Conservation (phyloP, 2,113 vertebrate species). For the Syngnathus typhle region DNA sequence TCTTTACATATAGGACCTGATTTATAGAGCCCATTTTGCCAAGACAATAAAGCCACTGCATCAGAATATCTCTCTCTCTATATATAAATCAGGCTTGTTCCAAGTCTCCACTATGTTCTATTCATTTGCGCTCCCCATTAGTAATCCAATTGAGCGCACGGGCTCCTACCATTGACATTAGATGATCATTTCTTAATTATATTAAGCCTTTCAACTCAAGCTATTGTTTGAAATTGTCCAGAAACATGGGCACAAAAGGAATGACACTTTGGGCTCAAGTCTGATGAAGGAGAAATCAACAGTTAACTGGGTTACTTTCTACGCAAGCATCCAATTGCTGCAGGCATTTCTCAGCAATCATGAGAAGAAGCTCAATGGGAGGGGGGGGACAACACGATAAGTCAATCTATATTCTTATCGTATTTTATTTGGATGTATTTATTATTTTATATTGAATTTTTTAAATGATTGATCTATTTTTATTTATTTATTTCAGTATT, state of each 20-base stretch:
- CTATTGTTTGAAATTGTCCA: constrained; percentile 38
- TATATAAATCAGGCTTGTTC: constrained; percentile 54
- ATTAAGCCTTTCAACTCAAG: constrained; percentile 40
- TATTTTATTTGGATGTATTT: background rate
- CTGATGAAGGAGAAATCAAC: constrained; percentile 15
- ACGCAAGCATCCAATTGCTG: background rate
- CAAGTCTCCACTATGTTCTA: constrained; percentile 43
- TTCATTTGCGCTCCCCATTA: constrained; percentile 59
- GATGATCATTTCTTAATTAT: constrained; percentile 55
- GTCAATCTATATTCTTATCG: constrained; percentile 41
- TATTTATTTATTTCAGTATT: too few relatives aligned
- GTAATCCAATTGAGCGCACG: constrained; percentile 56
- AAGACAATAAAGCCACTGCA: constrained; percentile 39
- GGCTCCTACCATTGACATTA: constrained; percentile 42
- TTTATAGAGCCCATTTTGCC: constrained; percentile 51
- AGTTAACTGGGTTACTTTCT: background rate
- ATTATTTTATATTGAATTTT: too few relatives aligned
- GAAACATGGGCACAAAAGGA: constrained; percentile 27
- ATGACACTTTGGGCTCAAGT: constrained; percentile 28
- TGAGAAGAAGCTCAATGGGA: background rate
- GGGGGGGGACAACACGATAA: constrained; percentile 18
- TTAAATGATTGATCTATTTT: too few relatives aligned
- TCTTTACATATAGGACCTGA: constrained; percentile 54
- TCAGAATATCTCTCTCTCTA: constrained; percentile 22
- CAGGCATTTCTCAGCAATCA: constrained; percentile 14